phyloP scores from a whole-genome alignment of 2,113 vertebrate species.

The Coregonus clupeaformis region DNA sequence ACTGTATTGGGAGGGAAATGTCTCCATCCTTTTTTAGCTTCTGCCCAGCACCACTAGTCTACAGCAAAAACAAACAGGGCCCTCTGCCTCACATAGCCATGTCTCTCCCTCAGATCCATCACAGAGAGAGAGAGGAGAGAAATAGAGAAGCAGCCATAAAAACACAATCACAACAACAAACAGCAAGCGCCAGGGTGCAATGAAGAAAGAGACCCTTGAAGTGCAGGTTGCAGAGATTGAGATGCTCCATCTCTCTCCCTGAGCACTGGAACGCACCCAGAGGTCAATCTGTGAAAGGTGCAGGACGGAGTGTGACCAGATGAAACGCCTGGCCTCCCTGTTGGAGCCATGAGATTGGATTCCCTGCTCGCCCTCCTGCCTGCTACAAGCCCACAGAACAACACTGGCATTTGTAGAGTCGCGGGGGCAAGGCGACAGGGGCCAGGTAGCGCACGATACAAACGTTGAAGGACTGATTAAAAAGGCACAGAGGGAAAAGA shows the following conservation, averaged over 20 bases:
- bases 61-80: background rate
- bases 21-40: too few species aligned
- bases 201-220: conserved; percentile 11
- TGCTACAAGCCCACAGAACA: background rate
- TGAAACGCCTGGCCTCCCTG: conserved; percentile 11
- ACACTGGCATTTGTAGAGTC: conserved; percentile 3
- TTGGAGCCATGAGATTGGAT: conserved; percentile 19
- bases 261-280: background rate
- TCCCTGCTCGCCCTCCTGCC: background rate
- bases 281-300: conserved; percentile 11
- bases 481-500: too few species aligned
- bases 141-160: background rate
- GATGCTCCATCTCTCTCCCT: background rate
- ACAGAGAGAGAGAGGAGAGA: background rate
- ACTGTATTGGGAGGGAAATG: too few species aligned
- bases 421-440: background rate
- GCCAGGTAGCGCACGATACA: background rate
- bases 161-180: background rate
- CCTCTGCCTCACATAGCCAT: background rate
- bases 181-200: background rate
- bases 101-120: background rate
- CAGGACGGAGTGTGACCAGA: conserved; percentile 10
- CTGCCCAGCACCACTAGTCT: background rate
- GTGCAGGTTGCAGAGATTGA: conserved; percentile 1
- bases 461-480: conserved; percentile 20